Evolutionary conservation across 2,113 vertebrate genomes (phyloP).

Genomic region (Pluvialis apricaria): DNA sequence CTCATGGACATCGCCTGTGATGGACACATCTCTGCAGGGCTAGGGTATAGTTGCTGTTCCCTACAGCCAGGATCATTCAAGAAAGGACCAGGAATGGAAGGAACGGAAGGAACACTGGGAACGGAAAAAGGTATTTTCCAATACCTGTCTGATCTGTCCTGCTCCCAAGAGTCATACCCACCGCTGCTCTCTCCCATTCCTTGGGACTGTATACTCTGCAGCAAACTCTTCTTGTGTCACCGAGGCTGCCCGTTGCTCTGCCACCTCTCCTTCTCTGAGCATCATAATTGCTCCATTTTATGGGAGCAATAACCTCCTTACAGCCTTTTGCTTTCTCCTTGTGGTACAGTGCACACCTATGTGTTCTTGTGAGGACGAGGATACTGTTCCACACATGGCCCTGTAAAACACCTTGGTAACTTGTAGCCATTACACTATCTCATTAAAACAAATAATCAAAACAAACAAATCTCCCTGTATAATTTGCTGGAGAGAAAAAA

Average conservation of each 20-base stretch:
- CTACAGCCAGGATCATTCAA: not conserved
- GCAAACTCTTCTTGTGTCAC: not conserved
- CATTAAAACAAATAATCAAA: not conserved
- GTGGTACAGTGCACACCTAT: not conserved
- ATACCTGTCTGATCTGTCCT: not conserved
- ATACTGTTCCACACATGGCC: not conserved
- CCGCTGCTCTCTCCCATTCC: not conserved
- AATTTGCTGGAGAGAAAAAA: constrained; percentile 1
- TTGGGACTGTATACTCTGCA: no score
- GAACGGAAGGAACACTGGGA: not conserved
- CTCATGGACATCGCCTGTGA: not conserved
- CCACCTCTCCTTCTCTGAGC: not conserved
- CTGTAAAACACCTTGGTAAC: not conserved
- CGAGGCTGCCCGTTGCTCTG: not conserved
- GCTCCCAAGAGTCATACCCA: not conserved
- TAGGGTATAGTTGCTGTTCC: not conserved
- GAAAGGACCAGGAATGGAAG: not conserved
- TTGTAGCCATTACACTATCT: not conserved
- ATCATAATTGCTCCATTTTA: not conserved
- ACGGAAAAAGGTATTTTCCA: not conserved
- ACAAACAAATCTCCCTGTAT: not conserved
- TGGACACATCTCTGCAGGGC: not conserved
- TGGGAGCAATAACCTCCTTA: not conserved
- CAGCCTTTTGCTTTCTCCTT: not conserved
- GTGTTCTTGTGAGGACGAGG: not conserved